These are phyloP conservation scores for Megalops cyprinoides DNA, from an alignment of 2,797 vertebrate genomes.

Conservation along the genomic window DNA sequence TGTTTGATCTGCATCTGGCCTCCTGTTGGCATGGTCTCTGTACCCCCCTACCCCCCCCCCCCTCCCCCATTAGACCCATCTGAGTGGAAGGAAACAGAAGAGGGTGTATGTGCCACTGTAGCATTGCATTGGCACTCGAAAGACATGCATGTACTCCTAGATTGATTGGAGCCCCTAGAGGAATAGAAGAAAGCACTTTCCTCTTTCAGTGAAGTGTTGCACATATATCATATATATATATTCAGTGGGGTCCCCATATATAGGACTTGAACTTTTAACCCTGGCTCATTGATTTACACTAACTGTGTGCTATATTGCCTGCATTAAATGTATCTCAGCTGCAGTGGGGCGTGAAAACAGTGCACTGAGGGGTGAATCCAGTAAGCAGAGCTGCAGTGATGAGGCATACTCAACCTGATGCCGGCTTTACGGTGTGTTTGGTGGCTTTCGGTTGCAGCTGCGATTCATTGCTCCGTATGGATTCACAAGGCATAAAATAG, in stretches of 20 bases:
- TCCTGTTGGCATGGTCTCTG: no score
- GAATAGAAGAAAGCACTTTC: slow-evolving; percentile 4
- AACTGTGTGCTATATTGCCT: not conserved
- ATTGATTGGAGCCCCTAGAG: not conserved
- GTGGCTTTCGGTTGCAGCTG: not conserved
- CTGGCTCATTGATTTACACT: not conserved
- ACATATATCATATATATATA: no score
- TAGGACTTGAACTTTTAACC: slow-evolving; percentile 5
- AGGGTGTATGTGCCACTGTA: not conserved
- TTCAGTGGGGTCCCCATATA: not conserved
- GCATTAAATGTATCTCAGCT: slow-evolving; percentile 3
- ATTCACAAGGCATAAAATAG: not conserved
- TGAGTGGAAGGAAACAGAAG: not conserved
- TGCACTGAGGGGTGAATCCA: not conserved
- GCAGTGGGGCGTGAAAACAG: not conserved
- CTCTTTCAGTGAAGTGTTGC: not conserved
- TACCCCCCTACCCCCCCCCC: no score
- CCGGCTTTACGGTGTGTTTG: not conserved
- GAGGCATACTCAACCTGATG: not conserved
- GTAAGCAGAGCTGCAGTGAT: not conserved
- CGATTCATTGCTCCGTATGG: not conserved
- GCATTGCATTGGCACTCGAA: not conserved
- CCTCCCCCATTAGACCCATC: not conserved
- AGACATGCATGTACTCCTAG: not conserved
- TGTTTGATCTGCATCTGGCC: no score